Base-by-base conservation (phyloP, 2,888 invertebrate species). In the Agrypnus murinus region DNA sequence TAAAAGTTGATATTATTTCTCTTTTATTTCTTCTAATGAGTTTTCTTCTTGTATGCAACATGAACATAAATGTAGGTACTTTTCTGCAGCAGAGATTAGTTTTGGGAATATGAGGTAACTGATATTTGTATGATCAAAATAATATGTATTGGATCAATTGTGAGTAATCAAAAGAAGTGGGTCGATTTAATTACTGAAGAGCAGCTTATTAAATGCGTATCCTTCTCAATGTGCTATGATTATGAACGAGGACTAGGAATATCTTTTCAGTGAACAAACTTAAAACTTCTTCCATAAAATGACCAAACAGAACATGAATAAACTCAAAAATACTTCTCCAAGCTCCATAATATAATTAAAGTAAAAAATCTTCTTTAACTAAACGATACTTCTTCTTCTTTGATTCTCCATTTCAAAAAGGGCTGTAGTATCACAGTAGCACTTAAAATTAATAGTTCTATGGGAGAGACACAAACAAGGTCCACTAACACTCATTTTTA, bases 401-500 rank as follows among this genome's bases (percentile, higher is more conserved):
- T 15, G 40, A 55, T n/a, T n/a, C 31, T 48, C 19, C 48, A n/a
- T 31, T 19, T 4, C n/a, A 31, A 9, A 14, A 15, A 36, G 34
- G 25, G 25, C 2, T 38, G 34, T n/a, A n/a, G n/a, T 32, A 55
- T 34, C 55, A 38, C 62, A 60, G 12, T 25, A 14, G 36, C 66
- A 48, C 66, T 58, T 60, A 67, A 62, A 59, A 19, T 17, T 36
- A 67, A 60, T 15, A n/a, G 67, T 67, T 55, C 60, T 53, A 45
- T 43, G 60, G 62, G 40, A 66, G 60, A 25, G 2, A 65, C 63
- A 67, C 48, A 45, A 38, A 58, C 25, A 5, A 59, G 67, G 64
- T 68, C 57, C 71, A 68, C 67, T 66, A 46, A 62, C 67, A 71
- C 71, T 65, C 57, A 65, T 43, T 67, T 71, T 68, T 68, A 64